Conservation (phyloP, 1,140 invertebrate genomes). For the Tetraneura akinire region DNA sequence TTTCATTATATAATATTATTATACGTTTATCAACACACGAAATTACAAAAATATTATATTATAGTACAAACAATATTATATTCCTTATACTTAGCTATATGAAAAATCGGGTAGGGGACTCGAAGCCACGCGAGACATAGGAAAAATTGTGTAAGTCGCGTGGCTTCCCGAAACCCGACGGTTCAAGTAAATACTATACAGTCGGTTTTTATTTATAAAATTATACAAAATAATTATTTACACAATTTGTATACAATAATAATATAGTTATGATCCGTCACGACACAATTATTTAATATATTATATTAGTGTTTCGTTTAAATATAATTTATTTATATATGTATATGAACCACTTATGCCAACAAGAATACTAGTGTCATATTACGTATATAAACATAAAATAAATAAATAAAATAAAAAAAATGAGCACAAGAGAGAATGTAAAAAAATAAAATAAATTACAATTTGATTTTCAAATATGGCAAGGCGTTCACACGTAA, state of each 20-base stretch:
- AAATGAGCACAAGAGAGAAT: not conserved
- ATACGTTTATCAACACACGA: not conserved
- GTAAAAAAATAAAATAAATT: no score
- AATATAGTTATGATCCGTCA: constrained; percentile 13
- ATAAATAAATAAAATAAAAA: no score
- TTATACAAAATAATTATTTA: not conserved
- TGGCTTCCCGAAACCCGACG: not conserved
- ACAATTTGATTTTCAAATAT: constrained; percentile 36
- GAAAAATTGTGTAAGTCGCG: not conserved
- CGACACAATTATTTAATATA: no score
- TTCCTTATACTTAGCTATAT: not conserved
- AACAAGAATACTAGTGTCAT: no score
- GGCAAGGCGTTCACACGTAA: not conserved
- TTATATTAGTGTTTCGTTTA: constrained; percentile 15
- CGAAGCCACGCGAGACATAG: not conserved
- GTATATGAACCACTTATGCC: no score
- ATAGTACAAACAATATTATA: constrained; percentile 18
- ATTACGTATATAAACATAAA: not conserved
- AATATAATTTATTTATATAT: constrained; percentile 29
- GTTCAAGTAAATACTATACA: constrained; percentile 24
- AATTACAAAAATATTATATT: not conserved
- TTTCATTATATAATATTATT: not conserved
- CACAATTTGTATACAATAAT: not conserved
- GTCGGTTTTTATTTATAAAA: not conserved
- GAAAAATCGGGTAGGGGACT: not conserved